Conservation (phyloP, 2,888 invertebrate genomes). For the Stratiomys singularior region DNA sequence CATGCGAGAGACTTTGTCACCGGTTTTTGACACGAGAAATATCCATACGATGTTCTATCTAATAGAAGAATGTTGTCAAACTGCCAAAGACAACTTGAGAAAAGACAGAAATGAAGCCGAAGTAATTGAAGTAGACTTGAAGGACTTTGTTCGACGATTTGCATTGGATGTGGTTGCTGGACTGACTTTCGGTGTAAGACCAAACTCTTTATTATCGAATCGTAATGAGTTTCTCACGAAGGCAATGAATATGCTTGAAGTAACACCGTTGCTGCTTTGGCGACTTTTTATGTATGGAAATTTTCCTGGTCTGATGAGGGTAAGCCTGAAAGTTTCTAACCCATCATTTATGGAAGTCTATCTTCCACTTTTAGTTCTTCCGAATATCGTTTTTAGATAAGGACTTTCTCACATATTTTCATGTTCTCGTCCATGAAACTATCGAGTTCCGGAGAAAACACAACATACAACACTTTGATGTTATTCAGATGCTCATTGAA, state of each 20-base stretch:
- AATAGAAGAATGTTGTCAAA: neutral
- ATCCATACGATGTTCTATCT: neutral
- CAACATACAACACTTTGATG: neutral
- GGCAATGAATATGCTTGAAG: neutral
- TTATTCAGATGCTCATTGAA: neutral
- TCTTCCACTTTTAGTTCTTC: neutral
- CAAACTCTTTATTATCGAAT: neutral
- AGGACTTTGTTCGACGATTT: neutral
- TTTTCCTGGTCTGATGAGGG: neutral
- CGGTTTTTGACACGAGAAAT: neutral
- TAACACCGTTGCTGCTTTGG: neutral
- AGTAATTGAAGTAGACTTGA: neutral
- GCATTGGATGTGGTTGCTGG: neutral
- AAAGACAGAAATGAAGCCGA: too few species aligned
- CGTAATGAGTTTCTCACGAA: neutral
- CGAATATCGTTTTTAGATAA: neutral
- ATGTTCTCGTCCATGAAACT: neutral
- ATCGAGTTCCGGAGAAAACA: neutral
- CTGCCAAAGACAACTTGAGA: neutral
- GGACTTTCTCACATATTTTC: slow-evolving; percentile 4
- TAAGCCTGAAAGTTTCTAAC: neutral
- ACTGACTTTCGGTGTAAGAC: slow-evolving; percentile 3
- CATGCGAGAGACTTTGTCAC: neutral
- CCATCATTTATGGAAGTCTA: neutral
- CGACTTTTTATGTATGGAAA: neutral